phyloP scores from a whole-genome alignment of 2,888 invertebrate genomes.

The Zaprionus bogoriensis region DNA sequence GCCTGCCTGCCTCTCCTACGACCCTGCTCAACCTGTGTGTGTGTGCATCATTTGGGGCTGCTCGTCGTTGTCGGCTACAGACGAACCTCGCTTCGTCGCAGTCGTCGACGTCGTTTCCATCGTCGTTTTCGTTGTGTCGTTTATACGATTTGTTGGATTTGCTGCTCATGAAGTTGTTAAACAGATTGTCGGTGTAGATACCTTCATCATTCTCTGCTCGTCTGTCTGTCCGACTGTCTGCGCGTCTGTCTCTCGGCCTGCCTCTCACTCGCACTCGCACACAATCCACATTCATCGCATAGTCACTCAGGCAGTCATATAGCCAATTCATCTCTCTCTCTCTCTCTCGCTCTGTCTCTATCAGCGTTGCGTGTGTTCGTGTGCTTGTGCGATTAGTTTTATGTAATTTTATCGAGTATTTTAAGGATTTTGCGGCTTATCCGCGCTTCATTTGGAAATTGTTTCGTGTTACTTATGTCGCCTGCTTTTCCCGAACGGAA shows the following conservation, averaged over 20 bases:
- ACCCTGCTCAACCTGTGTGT: constrained; percentile 15
- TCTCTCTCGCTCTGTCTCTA: constrained; percentile 3
- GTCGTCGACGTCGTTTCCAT: constrained; percentile 24
- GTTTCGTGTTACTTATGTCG: constrained; percentile 76
- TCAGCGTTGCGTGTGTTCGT: constrained; percentile 38
- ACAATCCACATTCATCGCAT: constrained; percentile 42
- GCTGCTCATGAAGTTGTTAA: constrained; percentile 82
- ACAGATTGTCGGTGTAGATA: constrained; percentile 82
- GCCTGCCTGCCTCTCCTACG: neutral
- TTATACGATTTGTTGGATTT: constrained; percentile 82
- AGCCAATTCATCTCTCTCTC: constrained; percentile 41
- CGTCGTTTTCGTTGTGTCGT: constrained; percentile 63
- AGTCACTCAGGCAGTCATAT: constrained; percentile 48
- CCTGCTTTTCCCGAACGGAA: constrained; percentile 41
- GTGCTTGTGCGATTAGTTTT: constrained; percentile 80
- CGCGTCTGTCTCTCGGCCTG: constrained; percentile 11
- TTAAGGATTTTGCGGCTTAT: constrained; percentile 80
- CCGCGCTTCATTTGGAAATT: constrained; percentile 78
- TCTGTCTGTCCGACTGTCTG: constrained; percentile 9
- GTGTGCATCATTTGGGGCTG: constrained; percentile 40
- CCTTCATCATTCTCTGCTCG: constrained; percentile 72
- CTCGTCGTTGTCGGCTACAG: constrained; percentile 36
- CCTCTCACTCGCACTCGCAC: constrained; percentile 23
- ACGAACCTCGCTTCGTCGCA: constrained; percentile 42
- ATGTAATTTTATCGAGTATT: constrained; percentile 82